Evolutionary conservation across 2,888 invertebrate genomes (phyloP), one percentile per base, ranked within the genome.

Genomic region (Ophioninae sp.): DNA sequence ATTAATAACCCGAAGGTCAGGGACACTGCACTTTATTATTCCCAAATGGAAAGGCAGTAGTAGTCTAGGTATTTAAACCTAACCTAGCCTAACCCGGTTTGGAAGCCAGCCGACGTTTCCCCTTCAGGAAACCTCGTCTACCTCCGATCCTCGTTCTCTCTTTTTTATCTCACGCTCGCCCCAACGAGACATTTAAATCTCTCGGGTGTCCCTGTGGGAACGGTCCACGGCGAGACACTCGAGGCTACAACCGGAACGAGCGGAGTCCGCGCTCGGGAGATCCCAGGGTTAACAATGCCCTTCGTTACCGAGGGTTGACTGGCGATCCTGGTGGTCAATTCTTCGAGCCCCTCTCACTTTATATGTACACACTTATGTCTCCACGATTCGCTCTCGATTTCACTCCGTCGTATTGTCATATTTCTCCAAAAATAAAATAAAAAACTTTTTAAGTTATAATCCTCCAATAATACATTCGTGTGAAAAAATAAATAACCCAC

Each of bases 191-290:
- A 89, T 89, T 90, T 90, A 88, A 89, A 89, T 90, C 81, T 80
- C 23, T 81, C 13, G 77, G 81, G 81, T 87, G 87, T 87, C 86
- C 88, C 90, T 90, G 90, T 90, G 90, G 90, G 90, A 90, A 90
- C 89, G 87, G 87, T 89, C 87, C 87, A 87, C 85, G 51, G 51
- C 51, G 82, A 77, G 68, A 83, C 72, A 63, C 71, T 71, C 64
- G 51, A 79, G 23, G 23, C 61, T 59, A 67, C 41, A 56, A 72
- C 17, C 65, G 44, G 59, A 71, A 76, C 76, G 58, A 56, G 65
- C 84, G 75, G 65, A 84, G 78, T 75, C 82, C 75, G 67, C 65
- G 64, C 77, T 51, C 17, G 51, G 17, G 84, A 79, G 75, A 74
- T 69, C 51, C 58, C 68, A 20, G 56, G 64, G 68, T 83, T 85